Conservation (phyloP, 2,888 invertebrate genomes). For the Drosophila recens region DNA sequence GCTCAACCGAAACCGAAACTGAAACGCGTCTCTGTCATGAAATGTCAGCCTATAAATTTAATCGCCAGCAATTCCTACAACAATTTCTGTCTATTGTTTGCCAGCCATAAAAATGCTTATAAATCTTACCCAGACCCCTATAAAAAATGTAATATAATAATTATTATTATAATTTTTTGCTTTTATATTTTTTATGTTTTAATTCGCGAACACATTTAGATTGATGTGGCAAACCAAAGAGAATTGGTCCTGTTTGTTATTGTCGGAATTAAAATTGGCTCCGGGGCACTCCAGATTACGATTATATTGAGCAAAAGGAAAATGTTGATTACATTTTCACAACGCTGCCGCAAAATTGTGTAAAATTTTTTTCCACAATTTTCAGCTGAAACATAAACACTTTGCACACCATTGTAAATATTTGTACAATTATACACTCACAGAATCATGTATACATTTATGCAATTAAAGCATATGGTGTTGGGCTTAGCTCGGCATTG, state of each 20-base stretch:
- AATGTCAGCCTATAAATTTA: conserved; percentile 29
- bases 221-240: conserved; percentile 11
- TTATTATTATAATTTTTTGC: conserved; percentile 6
- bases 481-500: too few species aligned
- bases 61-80: conserved; percentile 5
- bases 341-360: conserved; percentile 32
- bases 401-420: conserved; percentile 53
- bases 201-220: conserved; percentile 11
- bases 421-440: conserved; percentile 35
- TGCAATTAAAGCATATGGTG: too few species aligned
- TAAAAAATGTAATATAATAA: conserved; percentile 13
- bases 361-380: conserved; percentile 27
- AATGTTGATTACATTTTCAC: conserved; percentile 49
- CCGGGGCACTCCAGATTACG: conserved; percentile 13
- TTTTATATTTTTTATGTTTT: not conserved
- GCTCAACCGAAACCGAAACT: not conserved
- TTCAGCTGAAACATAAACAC: conserved; percentile 50
- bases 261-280: not conserved
- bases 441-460: too few species aligned
- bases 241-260: conserved; percentile 6
- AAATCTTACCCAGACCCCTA: conserved; percentile 50
- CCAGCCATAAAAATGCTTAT: conserved; percentile 38
- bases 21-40: conserved; percentile 17
- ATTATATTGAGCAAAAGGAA: conserved; percentile 35
- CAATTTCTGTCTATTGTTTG: conserved; percentile 27